Evolutionary conservation across 2,797 vertebrate genomes (phyloP).

Genomic region (Darevskia nairensis): DNA sequence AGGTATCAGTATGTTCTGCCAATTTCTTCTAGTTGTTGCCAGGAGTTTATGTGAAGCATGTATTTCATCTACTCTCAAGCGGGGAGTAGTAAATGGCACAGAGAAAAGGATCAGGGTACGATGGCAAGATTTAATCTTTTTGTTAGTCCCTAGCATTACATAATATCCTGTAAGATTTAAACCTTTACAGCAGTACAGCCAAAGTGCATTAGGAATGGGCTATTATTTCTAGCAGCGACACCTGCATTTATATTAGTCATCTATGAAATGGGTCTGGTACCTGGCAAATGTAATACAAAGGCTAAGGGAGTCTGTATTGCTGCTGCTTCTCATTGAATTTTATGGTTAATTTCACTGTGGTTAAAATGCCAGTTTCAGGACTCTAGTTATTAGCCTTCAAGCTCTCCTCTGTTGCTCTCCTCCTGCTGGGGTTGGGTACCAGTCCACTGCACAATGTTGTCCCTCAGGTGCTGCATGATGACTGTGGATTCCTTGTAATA

Average conservation of each 20-base stretch:
- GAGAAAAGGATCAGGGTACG: neutral
- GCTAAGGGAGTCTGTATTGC: neutral
- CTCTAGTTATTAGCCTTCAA: neutral
- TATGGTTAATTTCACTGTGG: neutral
- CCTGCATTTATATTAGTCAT: neutral
- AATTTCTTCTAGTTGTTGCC: neutral
- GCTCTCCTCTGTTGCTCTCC: fast-evolving
- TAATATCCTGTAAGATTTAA: neutral
- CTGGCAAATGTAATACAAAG: neutral
- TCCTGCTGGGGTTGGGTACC: neutral
- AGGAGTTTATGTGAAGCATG: neutral
- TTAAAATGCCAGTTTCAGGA: no score
- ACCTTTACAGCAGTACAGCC: neutral
- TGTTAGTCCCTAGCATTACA: neutral
- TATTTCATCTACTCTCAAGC: neutral
- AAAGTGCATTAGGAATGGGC: fast-evolving
- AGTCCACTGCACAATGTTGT: neutral
- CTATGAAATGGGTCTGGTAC: neutral
- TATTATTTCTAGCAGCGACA: neutral
- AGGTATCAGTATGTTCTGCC: neutral
- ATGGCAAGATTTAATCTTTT: neutral
- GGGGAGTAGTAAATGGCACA: neutral
- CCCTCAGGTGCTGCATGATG: neutral
- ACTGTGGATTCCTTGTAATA: neutral
- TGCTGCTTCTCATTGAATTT: neutral